These are phyloP conservation scores for Podilymbus podiceps DNA, from an alignment of 2,113 vertebrate genomes.

Conservation along the genomic window DNA sequence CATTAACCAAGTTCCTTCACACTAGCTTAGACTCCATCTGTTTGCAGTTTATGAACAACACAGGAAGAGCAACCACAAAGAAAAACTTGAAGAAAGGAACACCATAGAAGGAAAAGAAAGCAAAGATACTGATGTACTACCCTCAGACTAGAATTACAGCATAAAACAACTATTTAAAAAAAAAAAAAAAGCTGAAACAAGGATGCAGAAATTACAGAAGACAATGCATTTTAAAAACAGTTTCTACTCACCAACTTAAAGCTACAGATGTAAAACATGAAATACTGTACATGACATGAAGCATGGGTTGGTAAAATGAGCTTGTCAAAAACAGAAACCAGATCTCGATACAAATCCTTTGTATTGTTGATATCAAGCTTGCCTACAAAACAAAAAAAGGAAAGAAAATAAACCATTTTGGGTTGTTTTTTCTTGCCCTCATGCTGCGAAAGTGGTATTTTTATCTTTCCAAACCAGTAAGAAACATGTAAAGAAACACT, in stretches of 20 bases:
- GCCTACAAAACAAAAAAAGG: slow-evolving; percentile 67
- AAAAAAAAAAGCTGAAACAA: not conserved
- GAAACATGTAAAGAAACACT: not conserved
- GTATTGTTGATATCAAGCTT: slow-evolving; percentile 79
- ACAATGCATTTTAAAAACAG: not conserved
- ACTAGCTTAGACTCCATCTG: not conserved
- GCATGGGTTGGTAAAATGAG: slow-evolving; percentile 93
- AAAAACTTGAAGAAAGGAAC: not conserved
- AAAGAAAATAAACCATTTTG: not conserved
- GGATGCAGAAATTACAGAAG: not conserved
- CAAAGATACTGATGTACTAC: not conserved
- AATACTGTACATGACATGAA: slow-evolving; percentile 91
- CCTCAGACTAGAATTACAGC: not conserved
- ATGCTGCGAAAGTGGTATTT: not conserved
- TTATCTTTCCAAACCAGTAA: not conserved
- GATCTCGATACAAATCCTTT: slow-evolving; percentile 88
- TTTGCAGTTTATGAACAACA: not conserved
- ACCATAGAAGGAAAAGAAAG: not conserved
- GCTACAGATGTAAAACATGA: slow-evolving; percentile 93
- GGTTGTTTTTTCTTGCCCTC: accelerated
- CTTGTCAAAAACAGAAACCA: slow-evolving; percentile 89
- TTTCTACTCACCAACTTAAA: slow-evolving; percentile 89
- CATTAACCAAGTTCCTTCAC: not conserved
- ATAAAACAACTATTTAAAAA: not conserved
- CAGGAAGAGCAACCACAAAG: not conserved